Percentiles rank a stretch among this genome's conserved stretches.
Conservation (phyloP, 92 coral and sea anemone genomes). For the Pocillopora grandis region DNA sequence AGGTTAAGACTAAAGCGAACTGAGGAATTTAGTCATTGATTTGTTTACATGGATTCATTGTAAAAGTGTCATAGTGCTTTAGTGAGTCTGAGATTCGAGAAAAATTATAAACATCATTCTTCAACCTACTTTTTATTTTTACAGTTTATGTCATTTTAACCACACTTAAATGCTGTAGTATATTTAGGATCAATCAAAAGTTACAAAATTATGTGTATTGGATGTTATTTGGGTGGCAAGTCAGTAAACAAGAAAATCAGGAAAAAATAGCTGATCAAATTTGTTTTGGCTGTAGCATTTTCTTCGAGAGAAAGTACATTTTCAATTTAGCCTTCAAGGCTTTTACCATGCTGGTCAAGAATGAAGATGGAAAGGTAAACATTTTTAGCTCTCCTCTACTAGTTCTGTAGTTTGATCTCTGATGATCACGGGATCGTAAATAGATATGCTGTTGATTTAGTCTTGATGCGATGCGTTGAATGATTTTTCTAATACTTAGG, state of each 20-base stretch:
- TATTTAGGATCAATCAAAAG: background rate
- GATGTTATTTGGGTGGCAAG: background rate
- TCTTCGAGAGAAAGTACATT: background rate
- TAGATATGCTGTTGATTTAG: conserved; percentile 28
- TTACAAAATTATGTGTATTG: background rate
- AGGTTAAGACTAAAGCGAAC: too few relatives aligned
- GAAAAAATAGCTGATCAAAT: background rate
- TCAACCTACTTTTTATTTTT: too few relatives aligned
- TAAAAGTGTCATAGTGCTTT: too few relatives aligned
- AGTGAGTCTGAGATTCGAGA: too few relatives aligned
- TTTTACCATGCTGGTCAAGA: background rate
- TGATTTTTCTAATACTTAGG: conserved; percentile 4
- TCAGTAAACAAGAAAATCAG: too few relatives aligned
- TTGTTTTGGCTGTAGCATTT: background rate
- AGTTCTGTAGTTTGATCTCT: conserved; percentile 11
- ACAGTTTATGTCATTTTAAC: too few relatives aligned
- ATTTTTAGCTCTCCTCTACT: background rate
- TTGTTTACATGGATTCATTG: too few relatives aligned
- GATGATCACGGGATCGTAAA: conserved; percentile 4
- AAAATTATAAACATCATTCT: too few relatives aligned
- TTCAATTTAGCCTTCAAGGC: background rate
- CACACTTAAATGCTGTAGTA: too few relatives aligned
- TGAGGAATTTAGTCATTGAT: too few relatives aligned
- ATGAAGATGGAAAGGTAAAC: background rate
- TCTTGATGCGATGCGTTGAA: conserved; percentile 34